These are phyloP conservation scores for Glaucopsyche alexis DNA, from an alignment of 2,888 invertebrate species.

Conservation along the genomic window DNA sequence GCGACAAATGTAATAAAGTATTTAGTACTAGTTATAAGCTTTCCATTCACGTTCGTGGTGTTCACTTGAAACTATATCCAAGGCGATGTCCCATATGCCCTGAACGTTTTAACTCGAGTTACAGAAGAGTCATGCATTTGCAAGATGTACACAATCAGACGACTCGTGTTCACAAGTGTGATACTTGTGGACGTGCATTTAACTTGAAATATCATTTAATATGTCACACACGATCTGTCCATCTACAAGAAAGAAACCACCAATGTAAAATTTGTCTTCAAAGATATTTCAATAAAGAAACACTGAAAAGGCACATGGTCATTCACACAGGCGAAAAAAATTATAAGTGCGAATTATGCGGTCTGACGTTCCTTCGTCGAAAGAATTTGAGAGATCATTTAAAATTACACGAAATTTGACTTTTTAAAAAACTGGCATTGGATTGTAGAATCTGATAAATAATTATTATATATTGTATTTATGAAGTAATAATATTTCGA, in stretches of 20 bases:
- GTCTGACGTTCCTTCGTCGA: constrained; percentile 70
- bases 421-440: not conserved
- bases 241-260: constrained; percentile 71
- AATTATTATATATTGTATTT: too few species aligned
- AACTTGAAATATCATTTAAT: constrained; percentile 69
- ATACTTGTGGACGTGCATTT: constrained; percentile 67
- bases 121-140: constrained; percentile 68
- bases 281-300: constrained; percentile 77
- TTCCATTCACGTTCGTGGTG: constrained; percentile 64
- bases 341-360: constrained; percentile 76
- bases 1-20: constrained; percentile 65
- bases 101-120: constrained; percentile 71
- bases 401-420: constrained; percentile 61
- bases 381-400: constrained; percentile 72
- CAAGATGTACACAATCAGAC: constrained; percentile 72
- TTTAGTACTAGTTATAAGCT: constrained; percentile 68
- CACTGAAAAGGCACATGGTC: constrained; percentile 78
- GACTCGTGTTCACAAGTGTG: constrained; percentile 69
- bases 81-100: constrained; percentile 70
- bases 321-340: constrained; percentile 79
- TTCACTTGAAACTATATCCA: constrained; percentile 66
- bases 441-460: not conserved
- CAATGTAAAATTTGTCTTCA: constrained; percentile 77
- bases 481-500: too few species aligned
- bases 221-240: constrained; percentile 70